phyloP scores from a whole-genome alignment of 2,113 vertebrate species.

The Balaeniceps rex region DNA sequence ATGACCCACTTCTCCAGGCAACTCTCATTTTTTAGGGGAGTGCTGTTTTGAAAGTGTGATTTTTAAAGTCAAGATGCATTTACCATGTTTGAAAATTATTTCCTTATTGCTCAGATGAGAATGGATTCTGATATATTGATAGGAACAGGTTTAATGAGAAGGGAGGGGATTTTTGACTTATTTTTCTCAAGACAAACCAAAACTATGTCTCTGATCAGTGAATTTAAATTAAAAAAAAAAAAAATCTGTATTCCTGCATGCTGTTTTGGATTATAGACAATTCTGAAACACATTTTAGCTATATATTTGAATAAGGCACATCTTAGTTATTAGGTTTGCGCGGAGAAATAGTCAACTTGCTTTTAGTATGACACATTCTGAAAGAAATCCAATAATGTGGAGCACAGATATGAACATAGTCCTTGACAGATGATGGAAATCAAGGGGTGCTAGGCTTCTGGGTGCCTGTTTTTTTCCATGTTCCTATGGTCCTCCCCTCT shows the following conservation, averaged over 20 bases:
- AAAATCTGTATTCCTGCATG: neutral
- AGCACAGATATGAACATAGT: neutral
- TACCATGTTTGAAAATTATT: neutral
- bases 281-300: neutral
- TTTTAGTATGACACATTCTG: neutral
- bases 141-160: neutral
- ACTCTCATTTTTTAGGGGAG: neutral
- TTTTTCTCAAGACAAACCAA: neutral
- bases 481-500: neutral
- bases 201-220: neutral
- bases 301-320: neutral
- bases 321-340: neutral
- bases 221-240: neutral
- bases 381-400: neutral
- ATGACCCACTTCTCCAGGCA: neutral
- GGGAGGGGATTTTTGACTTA: neutral
- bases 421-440: neutral
- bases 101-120: neutral
- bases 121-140: neutral
- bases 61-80: neutral
- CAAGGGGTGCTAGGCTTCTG: neutral
- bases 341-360: neutral
- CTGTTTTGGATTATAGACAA: neutral
- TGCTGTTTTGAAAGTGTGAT: neutral
- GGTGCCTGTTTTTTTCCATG: neutral